Evolutionary conservation across 2,797 vertebrate genomes (phyloP).

Genomic region (Hipposideros larvatus): DNA sequence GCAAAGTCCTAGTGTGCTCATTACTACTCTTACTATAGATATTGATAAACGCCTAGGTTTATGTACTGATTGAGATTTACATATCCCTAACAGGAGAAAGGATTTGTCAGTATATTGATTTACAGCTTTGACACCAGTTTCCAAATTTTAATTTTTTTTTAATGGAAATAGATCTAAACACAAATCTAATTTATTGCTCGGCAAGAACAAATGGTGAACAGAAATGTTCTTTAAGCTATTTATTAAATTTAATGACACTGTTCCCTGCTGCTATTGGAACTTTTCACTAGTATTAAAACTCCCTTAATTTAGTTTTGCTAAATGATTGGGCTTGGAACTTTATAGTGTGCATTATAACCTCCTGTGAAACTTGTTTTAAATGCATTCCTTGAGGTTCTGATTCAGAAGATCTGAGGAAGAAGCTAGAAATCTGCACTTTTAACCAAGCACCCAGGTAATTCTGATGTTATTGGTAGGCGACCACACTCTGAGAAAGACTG

Average conservation of each 20-base stretch:
- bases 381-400: conserved; percentile 21
- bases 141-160: conserved; percentile 70
- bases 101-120: conserved; percentile 70
- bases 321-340: conserved; percentile 22
- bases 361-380: conserved; percentile 31
- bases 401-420: conserved; percentile 34
- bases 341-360: conserved; percentile 3
- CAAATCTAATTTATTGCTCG: conserved; percentile 74
- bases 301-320: conserved; percentile 10
- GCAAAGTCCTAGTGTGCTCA: neutral
- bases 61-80: conserved; percentile 29
- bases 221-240: conserved; percentile 75
- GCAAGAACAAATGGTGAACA: conserved; percentile 67
- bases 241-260: conserved; percentile 78
- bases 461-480: neutral
- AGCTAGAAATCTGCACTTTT: neutral
- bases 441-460: neutral
- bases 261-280: conserved; percentile 24
- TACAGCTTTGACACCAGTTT: conserved; percentile 80
- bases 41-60: conserved; percentile 47
- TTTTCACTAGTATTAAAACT: conserved; percentile 64
- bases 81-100: conserved; percentile 48
- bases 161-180: conserved; percentile 81
- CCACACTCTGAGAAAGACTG: neutral
- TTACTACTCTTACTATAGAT: neutral